Base-by-base conservation (phyloP, 1,140 invertebrate genomes). In the Cyclargus thomasi region DNA sequence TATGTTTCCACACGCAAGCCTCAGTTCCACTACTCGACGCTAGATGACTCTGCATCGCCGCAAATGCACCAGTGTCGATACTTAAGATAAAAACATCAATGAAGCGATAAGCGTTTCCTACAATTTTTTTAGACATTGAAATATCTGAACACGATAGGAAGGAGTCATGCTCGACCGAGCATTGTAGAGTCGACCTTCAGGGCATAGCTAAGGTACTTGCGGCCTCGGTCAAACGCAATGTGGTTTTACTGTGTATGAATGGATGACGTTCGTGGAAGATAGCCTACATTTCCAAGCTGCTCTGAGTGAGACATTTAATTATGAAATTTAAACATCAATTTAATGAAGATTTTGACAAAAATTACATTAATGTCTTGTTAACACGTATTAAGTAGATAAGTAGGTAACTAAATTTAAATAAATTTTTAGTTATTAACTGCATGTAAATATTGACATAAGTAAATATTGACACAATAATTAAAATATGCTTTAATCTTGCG, bases 21-120 rank as follows among this genome's bases (percentile, higher is more conserved):
- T 20, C 10, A 74, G 65, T 77, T 69, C 36, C 2, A 64, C 81
- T 76, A 82, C 72, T 79, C 70, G 66, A 35, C 77, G 64, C 73
- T 74, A 81, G 80, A 75, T 79, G 80, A 73, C 79, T 64, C 55
- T 67, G 57, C 57, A 63, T 55, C 18, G 8, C n/a, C 11, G 6
- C 5, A 23, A 62, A 20, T 1, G 59, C 16, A 22, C n/a, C 8
- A n/a, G 8, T 23, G 8, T 4, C 29, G 29, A 8, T 29, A 29
- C 29, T 7, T 0, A 29, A 29, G 2, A 29, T 29, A 29, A 63
- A 35, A 57, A 57, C 20, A 57, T 57, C 4, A 57, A 57, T 20
- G 18, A 57, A 57, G 17, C 18, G 53, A 55, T 17, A 55, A 55
- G 18, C 17, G 20, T 21, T 20, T 59, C 53, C 53, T 55, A 20